Evolutionary conservation across 30 jellyfish, hydroid and myxozoan species (phyloP).

Genomic region (Hydractinia symbiolongicarpus): DNA sequence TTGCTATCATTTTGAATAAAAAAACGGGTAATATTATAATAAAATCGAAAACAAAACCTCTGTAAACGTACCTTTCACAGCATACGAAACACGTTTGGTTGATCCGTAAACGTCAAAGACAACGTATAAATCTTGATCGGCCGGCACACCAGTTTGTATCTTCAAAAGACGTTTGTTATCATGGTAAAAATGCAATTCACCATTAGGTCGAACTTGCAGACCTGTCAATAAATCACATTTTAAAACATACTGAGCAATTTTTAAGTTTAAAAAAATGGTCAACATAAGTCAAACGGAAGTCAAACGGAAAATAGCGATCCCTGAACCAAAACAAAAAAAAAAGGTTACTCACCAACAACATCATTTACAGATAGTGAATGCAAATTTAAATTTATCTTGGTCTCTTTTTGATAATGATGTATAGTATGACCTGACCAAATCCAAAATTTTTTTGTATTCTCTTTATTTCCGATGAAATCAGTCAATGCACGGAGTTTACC

Average conservation of each 20-base stretch:
- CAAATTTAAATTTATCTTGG: slow-evolving; percentile 23
- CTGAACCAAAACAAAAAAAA: neutral
- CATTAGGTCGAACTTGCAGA: slow-evolving; percentile 61
- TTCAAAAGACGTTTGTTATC: slow-evolving; percentile 44
- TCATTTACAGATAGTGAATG: slow-evolving; percentile 43
- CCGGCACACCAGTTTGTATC: slow-evolving; percentile 47
- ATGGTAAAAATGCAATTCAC: slow-evolving; percentile 55
- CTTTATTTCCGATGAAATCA: slow-evolving; percentile 46
- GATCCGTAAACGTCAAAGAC: slow-evolving; percentile 69
- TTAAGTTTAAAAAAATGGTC: too few species aligned
- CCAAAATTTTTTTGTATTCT: slow-evolving; percentile 38
- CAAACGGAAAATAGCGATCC: neutral
- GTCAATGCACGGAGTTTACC: slow-evolving; percentile 62
- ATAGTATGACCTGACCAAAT: slow-evolving; percentile 53
- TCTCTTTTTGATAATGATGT: slow-evolving; percentile 40
- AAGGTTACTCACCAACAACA: slow-evolving; percentile 39
- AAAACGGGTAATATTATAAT: too few species aligned
- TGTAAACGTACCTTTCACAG: neutral
- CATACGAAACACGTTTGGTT: slow-evolving; percentile 49
- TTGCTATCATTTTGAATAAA: too few species aligned
- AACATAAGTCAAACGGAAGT: too few species aligned
- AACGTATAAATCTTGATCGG: slow-evolving; percentile 45
- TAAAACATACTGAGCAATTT: too few species aligned
- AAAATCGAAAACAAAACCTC: neutral
- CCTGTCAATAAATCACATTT: neutral